phyloP scores from a whole-genome alignment of 2,113 vertebrate genomes.

The Ctenodactylus gundi region DNA sequence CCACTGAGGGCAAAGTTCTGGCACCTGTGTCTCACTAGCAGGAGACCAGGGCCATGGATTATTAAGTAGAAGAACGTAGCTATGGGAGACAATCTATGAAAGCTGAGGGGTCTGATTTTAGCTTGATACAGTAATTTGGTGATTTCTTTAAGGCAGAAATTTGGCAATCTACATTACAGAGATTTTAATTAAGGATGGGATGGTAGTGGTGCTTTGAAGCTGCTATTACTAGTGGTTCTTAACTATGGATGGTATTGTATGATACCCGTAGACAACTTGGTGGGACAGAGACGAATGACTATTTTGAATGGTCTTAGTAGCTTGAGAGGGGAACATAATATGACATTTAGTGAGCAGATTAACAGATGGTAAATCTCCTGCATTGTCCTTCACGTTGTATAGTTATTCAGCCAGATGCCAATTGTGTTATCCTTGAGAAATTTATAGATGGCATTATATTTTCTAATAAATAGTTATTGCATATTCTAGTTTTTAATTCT shows the following conservation, averaged over 20 bases:
- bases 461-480: background rate
- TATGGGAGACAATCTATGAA: too few relatives aligned
- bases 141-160: conserved; percentile 17
- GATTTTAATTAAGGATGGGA: background rate
- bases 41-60: too few relatives aligned
- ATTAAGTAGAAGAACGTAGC: too few relatives aligned
- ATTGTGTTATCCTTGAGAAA: background rate
- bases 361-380: background rate
- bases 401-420: background rate
- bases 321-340: background rate
- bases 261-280: background rate
- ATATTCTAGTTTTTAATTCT: background rate
- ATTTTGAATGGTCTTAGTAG: background rate
- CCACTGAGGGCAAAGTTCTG: too few relatives aligned
- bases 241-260: background rate
- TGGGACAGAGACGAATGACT: background rate
- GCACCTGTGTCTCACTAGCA: too few relatives aligned
- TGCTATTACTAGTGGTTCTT: background rate
- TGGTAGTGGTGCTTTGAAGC: background rate
- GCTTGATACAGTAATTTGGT: too few relatives aligned
- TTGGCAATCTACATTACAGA: background rate
- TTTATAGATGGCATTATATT: background rate
- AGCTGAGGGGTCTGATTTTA: too few relatives aligned
- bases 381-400: background rate
- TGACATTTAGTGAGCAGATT: background rate